Percentiles rank a stretch among this genome's conserved stretches.
These are phyloP conservation scores for Prionace glauca DNA, from an alignment of 2,797 vertebrate species.

Conservation along the genomic window DNA sequence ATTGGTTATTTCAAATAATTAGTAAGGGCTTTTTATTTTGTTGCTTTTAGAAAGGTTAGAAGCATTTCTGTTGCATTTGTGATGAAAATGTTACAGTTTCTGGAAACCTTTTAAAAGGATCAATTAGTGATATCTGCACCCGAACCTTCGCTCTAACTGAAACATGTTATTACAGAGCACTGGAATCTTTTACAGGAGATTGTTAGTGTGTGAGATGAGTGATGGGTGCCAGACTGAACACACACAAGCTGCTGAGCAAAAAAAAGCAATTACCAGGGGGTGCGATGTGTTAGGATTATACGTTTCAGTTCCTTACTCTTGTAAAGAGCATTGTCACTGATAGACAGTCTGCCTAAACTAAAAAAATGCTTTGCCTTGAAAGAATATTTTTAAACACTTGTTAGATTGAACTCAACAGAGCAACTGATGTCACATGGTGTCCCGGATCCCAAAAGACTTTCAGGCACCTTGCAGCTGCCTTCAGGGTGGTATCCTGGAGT, in stretches of 20 bases:
- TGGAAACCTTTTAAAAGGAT: neutral
- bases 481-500: neutral
- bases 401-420: neutral
- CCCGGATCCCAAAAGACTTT: neutral
- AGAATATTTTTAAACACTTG: neutral
- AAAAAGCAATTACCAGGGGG: neutral
- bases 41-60: neutral
- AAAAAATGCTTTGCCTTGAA: too few species aligned
- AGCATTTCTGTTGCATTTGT: neutral
- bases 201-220: slow-evolving; percentile 6
- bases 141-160: neutral
- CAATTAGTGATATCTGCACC: slow-evolving; percentile 3
- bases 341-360: neutral
- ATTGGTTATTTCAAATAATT: slow-evolving; percentile 22
- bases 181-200: neutral
- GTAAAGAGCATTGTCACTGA: neutral
- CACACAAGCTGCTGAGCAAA: neutral
- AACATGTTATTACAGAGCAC: neutral
- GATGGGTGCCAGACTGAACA: neutral
- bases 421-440: neutral
- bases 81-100: neutral
- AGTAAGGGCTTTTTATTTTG: neutral
- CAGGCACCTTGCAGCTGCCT: neutral
- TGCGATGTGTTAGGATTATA: neutral
- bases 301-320: neutral